Evolutionary conservation across 2,113 vertebrate genomes (phyloP).

Genomic region (Phrynocephalus versicolor): DNA sequence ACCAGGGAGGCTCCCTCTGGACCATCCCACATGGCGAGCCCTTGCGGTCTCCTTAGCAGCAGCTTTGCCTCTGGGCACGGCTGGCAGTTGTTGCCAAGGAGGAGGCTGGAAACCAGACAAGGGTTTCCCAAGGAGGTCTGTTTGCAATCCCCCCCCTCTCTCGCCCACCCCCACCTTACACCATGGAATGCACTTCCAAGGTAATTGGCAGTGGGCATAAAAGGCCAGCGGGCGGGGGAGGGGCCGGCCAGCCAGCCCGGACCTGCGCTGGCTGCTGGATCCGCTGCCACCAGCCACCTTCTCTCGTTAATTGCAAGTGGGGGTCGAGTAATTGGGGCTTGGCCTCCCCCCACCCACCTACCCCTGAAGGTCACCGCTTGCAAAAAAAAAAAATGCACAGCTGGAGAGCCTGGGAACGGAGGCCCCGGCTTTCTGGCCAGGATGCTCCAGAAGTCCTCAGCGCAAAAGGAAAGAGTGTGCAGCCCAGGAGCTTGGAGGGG

Average conservation of each 20-base stretch:
- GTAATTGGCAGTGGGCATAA: not conserved
- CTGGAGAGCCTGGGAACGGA: not conserved
- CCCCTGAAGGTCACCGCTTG: not conserved
- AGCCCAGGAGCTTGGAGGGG: too few relatives aligned
- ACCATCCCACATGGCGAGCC: too few relatives aligned
- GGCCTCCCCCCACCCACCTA: not conserved
- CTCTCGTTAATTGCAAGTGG: not conserved
- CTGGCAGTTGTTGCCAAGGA: too few relatives aligned
- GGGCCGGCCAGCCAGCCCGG: not conserved
- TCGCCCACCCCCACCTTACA: not conserved
- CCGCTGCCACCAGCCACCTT: too few relatives aligned
- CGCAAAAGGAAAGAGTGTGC: too few relatives aligned
- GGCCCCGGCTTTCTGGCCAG: too few relatives aligned
- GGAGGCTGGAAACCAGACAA: too few relatives aligned
- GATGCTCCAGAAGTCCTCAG: too few relatives aligned
- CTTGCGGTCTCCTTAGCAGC: too few relatives aligned
- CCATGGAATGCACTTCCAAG: not conserved
- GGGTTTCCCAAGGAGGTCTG: too few relatives aligned
- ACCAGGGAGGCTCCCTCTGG: too few relatives aligned
- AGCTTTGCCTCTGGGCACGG: too few relatives aligned
- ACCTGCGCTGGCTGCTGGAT: not conserved
- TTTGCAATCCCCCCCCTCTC: conserved; percentile 21
- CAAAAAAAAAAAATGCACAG: conserved; percentile 7
- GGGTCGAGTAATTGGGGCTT: not conserved
- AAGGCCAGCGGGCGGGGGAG: not conserved